Evolutionary conservation across 2,888 invertebrate species (phyloP).

Genomic region (Achlya flavicornis): DNA sequence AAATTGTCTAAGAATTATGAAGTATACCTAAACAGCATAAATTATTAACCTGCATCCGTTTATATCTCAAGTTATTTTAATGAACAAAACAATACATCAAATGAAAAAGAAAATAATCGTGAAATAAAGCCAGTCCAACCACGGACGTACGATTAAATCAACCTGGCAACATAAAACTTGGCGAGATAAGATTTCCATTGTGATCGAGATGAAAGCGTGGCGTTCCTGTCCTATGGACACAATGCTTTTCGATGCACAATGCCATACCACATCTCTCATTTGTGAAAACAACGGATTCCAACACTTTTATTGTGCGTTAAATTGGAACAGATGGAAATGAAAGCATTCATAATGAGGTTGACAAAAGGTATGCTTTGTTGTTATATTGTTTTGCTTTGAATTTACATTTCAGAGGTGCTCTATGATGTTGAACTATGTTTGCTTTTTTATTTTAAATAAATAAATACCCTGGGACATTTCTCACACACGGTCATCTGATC

Average conservation of each 20-base stretch:
- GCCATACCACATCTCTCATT: slow-evolving; percentile 67
- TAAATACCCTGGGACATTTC: no score
- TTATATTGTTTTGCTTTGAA: slow-evolving; percentile 28
- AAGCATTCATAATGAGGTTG: slow-evolving; percentile 52
- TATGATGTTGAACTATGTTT: neutral
- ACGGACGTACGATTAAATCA: neutral
- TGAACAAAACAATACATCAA: neutral
- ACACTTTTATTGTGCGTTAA: slow-evolving; percentile 76
- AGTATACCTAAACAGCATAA: no score
- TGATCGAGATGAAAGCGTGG: slow-evolving; percentile 59
- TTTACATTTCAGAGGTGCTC: slow-evolving; percentile 9
- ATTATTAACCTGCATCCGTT: neutral
- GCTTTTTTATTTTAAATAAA: neutral
- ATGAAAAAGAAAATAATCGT: neutral
- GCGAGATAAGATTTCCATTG: slow-evolving; percentile 73
- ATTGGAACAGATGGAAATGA: slow-evolving; percentile 70
- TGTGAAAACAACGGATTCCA: slow-evolving; percentile 71
- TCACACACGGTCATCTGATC: no score
- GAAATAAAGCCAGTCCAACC: neutral
- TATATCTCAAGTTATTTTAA: neutral
- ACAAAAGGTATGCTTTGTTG: slow-evolving; percentile 35
- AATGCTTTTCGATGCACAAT: slow-evolving; percentile 71
- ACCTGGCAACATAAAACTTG: slow-evolving; percentile 47
- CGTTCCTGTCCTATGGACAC: slow-evolving; percentile 47
- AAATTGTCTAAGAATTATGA: no score